These are phyloP conservation scores for Gila orcuttii DNA, from an alignment of 2,113 vertebrate species.

Conservation along the genomic window DNA sequence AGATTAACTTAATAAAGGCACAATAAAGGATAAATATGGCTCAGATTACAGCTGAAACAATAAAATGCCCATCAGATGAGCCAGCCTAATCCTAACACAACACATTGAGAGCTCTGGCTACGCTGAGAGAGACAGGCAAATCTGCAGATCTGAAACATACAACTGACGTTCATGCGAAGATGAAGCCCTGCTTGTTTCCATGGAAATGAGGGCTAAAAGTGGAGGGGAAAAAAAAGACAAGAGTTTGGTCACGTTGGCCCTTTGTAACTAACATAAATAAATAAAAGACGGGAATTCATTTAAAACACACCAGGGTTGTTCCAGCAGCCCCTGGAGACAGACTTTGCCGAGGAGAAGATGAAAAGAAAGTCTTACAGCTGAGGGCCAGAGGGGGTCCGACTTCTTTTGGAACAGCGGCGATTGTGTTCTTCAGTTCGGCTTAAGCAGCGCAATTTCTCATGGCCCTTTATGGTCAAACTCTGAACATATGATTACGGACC, in stretches of 20 bases:
- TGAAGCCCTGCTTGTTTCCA: constrained; percentile 21
- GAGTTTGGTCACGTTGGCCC: constrained; percentile 61
- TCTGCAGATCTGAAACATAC: constrained; percentile 33
- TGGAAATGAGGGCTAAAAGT: neutral
- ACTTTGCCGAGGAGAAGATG: constrained; percentile 52
- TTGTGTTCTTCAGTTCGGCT: constrained; percentile 27
- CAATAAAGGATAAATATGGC: constrained; percentile 52
- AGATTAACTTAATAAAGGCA: constrained; percentile 58
- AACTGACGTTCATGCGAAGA: neutral
- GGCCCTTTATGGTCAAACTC: constrained; percentile 43
- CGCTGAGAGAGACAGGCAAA: constrained; percentile 54
- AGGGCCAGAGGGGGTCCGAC: constrained; percentile 40
- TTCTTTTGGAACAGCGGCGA: constrained; percentile 16
- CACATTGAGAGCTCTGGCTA: neutral
- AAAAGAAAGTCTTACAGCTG: constrained; percentile 53
- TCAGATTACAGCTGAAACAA: constrained; percentile 56
- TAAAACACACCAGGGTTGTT: constrained; percentile 65
- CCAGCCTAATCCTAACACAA: constrained; percentile 63
- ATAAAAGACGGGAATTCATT: constrained; percentile 67
- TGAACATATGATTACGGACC: constrained; percentile 25
- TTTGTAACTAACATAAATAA: constrained; percentile 71
- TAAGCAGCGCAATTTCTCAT: constrained; percentile 32
- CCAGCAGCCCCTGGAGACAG: constrained; percentile 51
- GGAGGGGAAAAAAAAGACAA: constrained; percentile 58
- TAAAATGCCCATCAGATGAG: constrained; percentile 49